Evolutionary conservation across 1,140 invertebrate species (phyloP).

Genomic region (Drosophila arawakana): DNA sequence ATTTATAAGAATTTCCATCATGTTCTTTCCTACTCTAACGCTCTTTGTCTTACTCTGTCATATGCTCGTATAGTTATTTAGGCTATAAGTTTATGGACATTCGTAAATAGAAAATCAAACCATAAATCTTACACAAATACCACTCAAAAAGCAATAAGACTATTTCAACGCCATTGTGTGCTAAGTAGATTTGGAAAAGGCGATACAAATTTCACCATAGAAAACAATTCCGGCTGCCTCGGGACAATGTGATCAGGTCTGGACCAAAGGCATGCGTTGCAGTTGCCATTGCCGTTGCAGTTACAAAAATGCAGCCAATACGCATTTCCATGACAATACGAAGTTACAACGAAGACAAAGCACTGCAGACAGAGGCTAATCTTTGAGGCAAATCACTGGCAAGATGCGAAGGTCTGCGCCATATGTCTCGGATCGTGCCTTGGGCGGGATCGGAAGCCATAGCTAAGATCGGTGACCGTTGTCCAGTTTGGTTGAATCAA

Average conservation of each 20-base stretch:
- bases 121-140: constrained; percentile 76
- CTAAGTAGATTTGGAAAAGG: constrained; percentile 83
- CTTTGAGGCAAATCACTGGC: constrained; percentile 64
- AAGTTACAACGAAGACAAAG: constrained; percentile 44
- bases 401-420: constrained; percentile 57
- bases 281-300: constrained; percentile 34
- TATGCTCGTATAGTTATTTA: constrained; percentile 9
- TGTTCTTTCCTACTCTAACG: background rate
- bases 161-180: constrained; percentile 82
- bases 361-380: constrained; percentile 52
- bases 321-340: constrained; percentile 66
- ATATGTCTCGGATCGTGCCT: constrained; percentile 56
- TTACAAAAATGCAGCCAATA: constrained; percentile 45
- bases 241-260: constrained; percentile 51
- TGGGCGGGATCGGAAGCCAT: background rate
- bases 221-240: constrained; percentile 46
- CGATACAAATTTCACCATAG: constrained; percentile 77
- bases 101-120: constrained; percentile 56
- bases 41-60: background rate
- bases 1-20: too few relatives aligned
- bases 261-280: constrained; percentile 40
- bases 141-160: constrained; percentile 83
- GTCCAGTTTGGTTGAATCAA: constrained; percentile 71
- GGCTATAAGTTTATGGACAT: constrained; percentile 24
- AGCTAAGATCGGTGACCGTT: constrained; percentile 16